A percentile compares a stretch with the other conserved stretches of the same genome.
Evolutionary conservation across 2,888 invertebrate species (phyloP).

Genomic region (Ferdinandea cuprea): DNA sequence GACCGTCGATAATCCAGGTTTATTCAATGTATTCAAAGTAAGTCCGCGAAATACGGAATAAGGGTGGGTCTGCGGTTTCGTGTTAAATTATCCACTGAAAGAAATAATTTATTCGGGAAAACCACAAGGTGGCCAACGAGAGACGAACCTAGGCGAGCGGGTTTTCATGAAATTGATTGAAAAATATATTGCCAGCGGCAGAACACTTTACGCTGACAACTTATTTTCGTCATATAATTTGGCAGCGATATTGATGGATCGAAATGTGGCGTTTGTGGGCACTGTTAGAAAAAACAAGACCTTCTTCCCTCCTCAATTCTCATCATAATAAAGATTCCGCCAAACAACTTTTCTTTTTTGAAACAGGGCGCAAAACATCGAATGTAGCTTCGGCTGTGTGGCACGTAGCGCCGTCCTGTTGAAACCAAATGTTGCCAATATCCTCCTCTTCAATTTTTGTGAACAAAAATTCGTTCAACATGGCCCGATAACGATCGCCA

Average conservation of each 20-base stretch:
- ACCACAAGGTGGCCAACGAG: slow-evolving; percentile 35
- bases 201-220: slow-evolving; percentile 40
- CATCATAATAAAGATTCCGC: too few species aligned
- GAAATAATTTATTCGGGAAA: slow-evolving; percentile 70
- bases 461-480: too few species aligned
- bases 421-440: too few species aligned
- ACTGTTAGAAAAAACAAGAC: too few species aligned
- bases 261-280: too few species aligned
- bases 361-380: too few species aligned
- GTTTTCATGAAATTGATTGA: slow-evolving; percentile 44
- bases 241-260: slow-evolving; percentile 36
- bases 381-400: too few species aligned
- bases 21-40: slow-evolving; percentile 75
- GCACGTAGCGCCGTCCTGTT: too few species aligned
- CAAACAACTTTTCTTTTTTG: too few species aligned
- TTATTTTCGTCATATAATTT: slow-evolving; percentile 37
- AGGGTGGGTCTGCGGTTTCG: slow-evolving; percentile 75
- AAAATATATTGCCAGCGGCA: slow-evolving; percentile 33
- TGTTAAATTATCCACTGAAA: slow-evolving; percentile 73
- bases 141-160: slow-evolving; percentile 24
- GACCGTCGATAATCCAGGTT: slow-evolving; percentile 75
- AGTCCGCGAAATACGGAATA: slow-evolving; percentile 71
- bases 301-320: too few species aligned
- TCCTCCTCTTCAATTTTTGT: too few species aligned
- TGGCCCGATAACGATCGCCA: too few species aligned